Percentiles rank a stretch among this genome's conserved stretches.
phyloP scores from a whole-genome alignment of 2,888 invertebrate genomes.

The Phortica okadai region DNA sequence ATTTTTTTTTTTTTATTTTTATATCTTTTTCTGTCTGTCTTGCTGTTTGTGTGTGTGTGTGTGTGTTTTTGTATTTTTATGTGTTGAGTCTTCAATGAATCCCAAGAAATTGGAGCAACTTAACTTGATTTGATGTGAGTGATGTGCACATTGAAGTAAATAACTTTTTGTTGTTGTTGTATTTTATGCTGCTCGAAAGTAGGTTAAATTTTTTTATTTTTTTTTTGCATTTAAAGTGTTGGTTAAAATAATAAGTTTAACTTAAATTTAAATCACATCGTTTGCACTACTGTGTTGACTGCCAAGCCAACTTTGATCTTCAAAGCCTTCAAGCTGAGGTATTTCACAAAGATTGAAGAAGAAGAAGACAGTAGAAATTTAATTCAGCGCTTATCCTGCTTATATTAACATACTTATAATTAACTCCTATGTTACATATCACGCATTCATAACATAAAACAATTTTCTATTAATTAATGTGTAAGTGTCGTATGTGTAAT shows the following conservation, averaged over 20 bases:
- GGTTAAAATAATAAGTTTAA: background rate
- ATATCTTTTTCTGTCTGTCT: slow-evolving; percentile 23
- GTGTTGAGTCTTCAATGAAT: slow-evolving; percentile 5
- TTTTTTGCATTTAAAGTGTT: slow-evolving; percentile 28
- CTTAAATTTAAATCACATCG: too few relatives aligned
- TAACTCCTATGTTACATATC: too few relatives aligned
- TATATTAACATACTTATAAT: too few relatives aligned
- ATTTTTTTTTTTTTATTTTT: slow-evolving; percentile 35
- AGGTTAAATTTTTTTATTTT: slow-evolving; percentile 45
- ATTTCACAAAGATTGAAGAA: too few relatives aligned
- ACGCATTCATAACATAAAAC: too few relatives aligned
- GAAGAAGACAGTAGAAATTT: too few relatives aligned
- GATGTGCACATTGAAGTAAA: slow-evolving; percentile 46
- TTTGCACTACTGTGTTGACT: too few relatives aligned
- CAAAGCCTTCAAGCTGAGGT: too few relatives aligned
- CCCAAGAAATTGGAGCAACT: slow-evolving; percentile 12
- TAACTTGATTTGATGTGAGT: slow-evolving; percentile 20
- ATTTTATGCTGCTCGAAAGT: slow-evolving; percentile 43
- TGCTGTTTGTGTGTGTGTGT: background rate
- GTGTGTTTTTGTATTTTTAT: slow-evolving; percentile 10
- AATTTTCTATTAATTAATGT: too few relatives aligned
- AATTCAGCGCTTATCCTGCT: too few relatives aligned
- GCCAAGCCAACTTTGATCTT: too few relatives aligned
- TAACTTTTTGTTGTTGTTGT: slow-evolving; percentile 39
- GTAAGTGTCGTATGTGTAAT: too few relatives aligned